Evolutionary conservation across 1,140 invertebrate species (phyloP).

Genomic region (Caenorhabditis inopinata): DNA sequence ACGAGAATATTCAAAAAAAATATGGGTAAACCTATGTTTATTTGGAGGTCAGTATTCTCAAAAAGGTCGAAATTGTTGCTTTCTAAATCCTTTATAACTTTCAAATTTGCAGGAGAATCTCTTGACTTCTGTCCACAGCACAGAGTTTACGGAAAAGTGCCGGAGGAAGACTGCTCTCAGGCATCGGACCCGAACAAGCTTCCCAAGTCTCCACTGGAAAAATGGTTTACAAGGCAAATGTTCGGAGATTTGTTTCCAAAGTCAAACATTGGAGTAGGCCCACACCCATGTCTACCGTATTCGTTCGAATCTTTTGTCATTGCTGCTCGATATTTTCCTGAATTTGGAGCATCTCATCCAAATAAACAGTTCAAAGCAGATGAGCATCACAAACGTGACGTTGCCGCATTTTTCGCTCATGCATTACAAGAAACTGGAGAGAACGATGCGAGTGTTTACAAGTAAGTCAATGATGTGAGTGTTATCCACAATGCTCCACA

Average conservation of each 20-base stretch:
- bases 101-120: neutral
- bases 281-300: slow-evolving; percentile 49
- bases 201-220: slow-evolving; percentile 44
- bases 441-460: slow-evolving; percentile 47
- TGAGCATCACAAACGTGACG: slow-evolving; percentile 47
- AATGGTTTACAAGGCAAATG: slow-evolving; percentile 54
- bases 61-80: too few species aligned
- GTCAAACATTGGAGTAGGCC: slow-evolving; percentile 48
- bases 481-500: too few species aligned
- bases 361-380: slow-evolving; percentile 48
- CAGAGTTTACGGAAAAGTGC: slow-evolving; percentile 30
- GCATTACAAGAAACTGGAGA: slow-evolving; percentile 54
- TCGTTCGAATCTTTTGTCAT: slow-evolving; percentile 52
- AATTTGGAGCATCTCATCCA: slow-evolving; percentile 47
- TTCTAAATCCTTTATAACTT: too few species aligned
- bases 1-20: too few species aligned
- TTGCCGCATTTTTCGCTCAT: slow-evolving; percentile 54
- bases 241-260: slow-evolving; percentile 51
- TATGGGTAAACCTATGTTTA: too few species aligned
- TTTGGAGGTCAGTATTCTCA: too few species aligned
- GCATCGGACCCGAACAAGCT: slow-evolving; percentile 52
- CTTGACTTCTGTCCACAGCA: slow-evolving; percentile 24
- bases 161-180: slow-evolving; percentile 37
- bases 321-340: slow-evolving; percentile 52
- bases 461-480: slow-evolving; percentile 31